phyloP scores from a whole-genome alignment of 2,797 vertebrate species.

The Acanthurus tractus region DNA sequence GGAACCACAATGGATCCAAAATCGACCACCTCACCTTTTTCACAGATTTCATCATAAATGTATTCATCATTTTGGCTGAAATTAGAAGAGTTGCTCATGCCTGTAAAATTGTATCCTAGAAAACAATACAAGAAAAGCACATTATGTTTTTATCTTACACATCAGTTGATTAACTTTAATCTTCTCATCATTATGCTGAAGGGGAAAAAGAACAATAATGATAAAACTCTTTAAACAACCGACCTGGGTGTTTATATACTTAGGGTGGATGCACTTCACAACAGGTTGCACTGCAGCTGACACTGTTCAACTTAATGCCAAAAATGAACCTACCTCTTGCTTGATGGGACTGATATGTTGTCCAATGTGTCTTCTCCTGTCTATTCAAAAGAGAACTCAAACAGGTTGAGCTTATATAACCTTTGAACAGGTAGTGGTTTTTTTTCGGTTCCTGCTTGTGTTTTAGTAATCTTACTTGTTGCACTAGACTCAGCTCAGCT shows the following conservation, averaged over 20 bases:
- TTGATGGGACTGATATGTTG: neutral
- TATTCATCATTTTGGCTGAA: accelerated
- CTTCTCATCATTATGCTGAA: neutral
- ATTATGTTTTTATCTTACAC: neutral
- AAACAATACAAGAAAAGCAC: neutral
- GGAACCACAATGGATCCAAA: conserved; percentile 78
- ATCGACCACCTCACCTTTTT: conserved; percentile 71
- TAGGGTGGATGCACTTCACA: neutral
- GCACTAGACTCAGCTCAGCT: no score
- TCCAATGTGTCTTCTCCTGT: neutral
- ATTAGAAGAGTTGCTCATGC: conserved; percentile 16
- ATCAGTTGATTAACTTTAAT: neutral
- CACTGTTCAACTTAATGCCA: neutral
- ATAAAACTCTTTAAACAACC: neutral
- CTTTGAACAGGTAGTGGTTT: neutral
- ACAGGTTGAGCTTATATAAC: neutral
- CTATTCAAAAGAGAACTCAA: neutral
- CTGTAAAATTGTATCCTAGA: conserved; percentile 28
- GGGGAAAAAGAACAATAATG: neutral
- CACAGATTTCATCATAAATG: conserved; percentile 75
- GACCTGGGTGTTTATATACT: neutral
- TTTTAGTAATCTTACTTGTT: neutral
- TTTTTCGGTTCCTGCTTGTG: conserved; percentile 33
- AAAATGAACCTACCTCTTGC: conserved; percentile 43
- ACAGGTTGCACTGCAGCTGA: neutral